Evolutionary conservation across 1,140 invertebrate genomes (phyloP), one percentile per base, ranked within the genome.

Genomic region (Papilio glaucus): DNA sequence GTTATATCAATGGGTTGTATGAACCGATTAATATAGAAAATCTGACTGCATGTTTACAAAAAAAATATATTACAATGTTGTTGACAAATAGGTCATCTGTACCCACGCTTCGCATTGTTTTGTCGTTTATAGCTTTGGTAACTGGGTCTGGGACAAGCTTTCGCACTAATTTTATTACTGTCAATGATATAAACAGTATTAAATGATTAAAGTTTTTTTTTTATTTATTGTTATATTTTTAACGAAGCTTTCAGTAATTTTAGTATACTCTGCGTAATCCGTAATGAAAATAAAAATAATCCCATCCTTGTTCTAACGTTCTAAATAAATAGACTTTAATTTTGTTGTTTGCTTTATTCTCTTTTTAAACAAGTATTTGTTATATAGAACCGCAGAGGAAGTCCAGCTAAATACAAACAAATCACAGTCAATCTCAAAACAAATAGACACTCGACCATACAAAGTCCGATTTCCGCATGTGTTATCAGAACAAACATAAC

Each of bases 141-240:
- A 33, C 10, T 62, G 12, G 60, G 60, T 62, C 60, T 62, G 37
- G 60, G 60, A 15, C 60, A 29, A 29, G 29, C 13, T 62, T 37
- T 62, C 26, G 13, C 13, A 62, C 60, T 62, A 37, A 65, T 38
- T 65, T 65, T 21, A 65, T 38, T 39, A 18, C 33, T 37, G 62
- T n/a, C n/a, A n/a, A n/a, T n/a, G n/a, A n/a, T n/a, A n/a, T n/a
- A n/a, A n/a, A n/a, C n/a, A n/a, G n/a, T 62, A 42, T 42, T 18
- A 53, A 53, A 53, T 53, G 9, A 53, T 49, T 4, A 9, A 53
- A 53, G 42, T n/a, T 18, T 45, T 33, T 33, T 33, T 3, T 33
- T 33, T 33, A 33, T 2, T 33, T n/a, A n/a, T n/a, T n/a, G n/a
- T n/a, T n/a, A n/a, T n/a, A n/a, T n/a, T n/a, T n/a, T n/a, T n/a